Percentiles rank a stretch among this genome's conserved stretches.
These are phyloP conservation scores for Urocitellus parryii DNA, from an alignment of 2,113 vertebrate genomes.

Conservation along the genomic window DNA sequence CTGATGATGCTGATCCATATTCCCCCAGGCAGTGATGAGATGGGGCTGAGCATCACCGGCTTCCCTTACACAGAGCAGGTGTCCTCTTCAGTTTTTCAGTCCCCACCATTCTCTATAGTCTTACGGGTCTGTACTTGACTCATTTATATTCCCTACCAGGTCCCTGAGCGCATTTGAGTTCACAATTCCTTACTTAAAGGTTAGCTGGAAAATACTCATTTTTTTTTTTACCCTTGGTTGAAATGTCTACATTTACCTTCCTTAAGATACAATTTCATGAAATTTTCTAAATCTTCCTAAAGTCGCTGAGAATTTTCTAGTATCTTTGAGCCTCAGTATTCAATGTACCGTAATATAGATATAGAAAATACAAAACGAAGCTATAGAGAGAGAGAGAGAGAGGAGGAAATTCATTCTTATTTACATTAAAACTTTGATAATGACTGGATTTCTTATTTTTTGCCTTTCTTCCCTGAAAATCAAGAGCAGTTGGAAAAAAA, in stretches of 20 bases:
- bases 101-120: neutral
- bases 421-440: neutral
- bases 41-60: neutral
- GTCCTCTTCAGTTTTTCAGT: neutral
- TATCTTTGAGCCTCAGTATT: neutral
- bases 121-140: accelerated
- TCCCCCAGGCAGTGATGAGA: no score
- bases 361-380: neutral
- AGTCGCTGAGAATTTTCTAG: neutral
- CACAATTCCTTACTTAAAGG: neutral
- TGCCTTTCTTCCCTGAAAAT: neutral
- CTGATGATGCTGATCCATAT: neutral
- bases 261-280: neutral
- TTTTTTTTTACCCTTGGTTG: neutral
- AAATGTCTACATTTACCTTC: neutral
- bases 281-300: neutral
- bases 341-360: neutral
- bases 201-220: neutral
- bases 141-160: neutral
- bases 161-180: neutral
- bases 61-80: neutral
- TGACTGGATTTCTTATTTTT: neutral
- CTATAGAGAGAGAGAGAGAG: neutral
- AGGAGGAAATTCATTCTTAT: neutral
- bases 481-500: neutral